Conservation (phyloP, 2,113 vertebrate genomes). For the Odontesthes bonariensis region DNA sequence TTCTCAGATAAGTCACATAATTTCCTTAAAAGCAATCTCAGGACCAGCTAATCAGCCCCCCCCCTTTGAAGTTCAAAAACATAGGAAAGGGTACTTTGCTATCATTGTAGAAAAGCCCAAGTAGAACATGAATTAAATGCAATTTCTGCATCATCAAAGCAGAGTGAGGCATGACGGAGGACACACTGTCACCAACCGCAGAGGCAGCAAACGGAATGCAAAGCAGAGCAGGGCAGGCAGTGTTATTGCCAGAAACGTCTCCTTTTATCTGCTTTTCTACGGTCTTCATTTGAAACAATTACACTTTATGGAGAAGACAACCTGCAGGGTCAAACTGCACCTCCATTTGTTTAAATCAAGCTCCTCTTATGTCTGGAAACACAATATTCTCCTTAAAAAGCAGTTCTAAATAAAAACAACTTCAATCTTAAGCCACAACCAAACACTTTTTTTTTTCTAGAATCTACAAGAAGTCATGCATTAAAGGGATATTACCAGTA, state of each 20-base stretch:
- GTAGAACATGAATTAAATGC: constrained; percentile 46
- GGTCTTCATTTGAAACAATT: constrained; percentile 47
- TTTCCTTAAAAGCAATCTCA: constrained; percentile 12
- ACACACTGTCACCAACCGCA: constrained; percentile 22
- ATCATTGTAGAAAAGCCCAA: not conserved
- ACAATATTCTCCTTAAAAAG: constrained; percentile 2
- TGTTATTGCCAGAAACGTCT: constrained; percentile 25
- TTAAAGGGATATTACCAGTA: constrained; percentile 78
- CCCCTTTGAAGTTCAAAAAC: constrained; percentile 20
- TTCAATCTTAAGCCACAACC: not conserved
- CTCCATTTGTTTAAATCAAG: constrained; percentile 26
- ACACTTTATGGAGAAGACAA: constrained; percentile 30
- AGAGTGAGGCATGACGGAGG: constrained; percentile 41
- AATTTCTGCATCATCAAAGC: constrained; percentile 56
- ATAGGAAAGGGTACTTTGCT: constrained; percentile 17
- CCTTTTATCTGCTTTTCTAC: constrained; percentile 17
- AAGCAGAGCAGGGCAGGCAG: constrained; percentile 36
- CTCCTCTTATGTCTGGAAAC: constrained; percentile 13
- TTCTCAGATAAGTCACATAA: constrained; percentile 13
- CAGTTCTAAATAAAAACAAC: not conserved
- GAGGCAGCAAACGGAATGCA: constrained; percentile 49
- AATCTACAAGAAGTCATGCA: constrained; percentile 68
- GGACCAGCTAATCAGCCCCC: not conserved
- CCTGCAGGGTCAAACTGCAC: constrained; percentile 35
- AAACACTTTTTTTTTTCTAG: constrained; percentile 39